Evolutionary conservation across 2,888 invertebrate species (phyloP).

Genomic region (Hirtodrosophila histrioides): DNA sequence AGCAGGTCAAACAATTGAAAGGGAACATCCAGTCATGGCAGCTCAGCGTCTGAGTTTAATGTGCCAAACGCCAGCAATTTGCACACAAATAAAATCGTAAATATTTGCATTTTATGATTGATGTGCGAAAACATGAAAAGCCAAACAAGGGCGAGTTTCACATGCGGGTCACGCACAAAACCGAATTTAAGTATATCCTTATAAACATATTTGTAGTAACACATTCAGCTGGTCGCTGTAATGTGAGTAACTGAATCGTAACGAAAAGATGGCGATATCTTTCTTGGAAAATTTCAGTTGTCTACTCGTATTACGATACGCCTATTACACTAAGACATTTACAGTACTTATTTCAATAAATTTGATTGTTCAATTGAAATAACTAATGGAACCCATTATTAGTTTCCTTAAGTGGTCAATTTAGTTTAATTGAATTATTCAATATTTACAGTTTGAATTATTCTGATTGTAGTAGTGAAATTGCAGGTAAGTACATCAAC

Average conservation of each 20-base stretch:
- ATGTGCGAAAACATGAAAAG: slow-evolving; percentile 59
- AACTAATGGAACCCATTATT: background rate
- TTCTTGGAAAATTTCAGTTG: too few species aligned
- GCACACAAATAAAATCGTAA: slow-evolving; percentile 71
- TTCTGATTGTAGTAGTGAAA: too few species aligned
- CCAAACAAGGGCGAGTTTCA: slow-evolving; percentile 38
- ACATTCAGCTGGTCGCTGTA: slow-evolving; percentile 10
- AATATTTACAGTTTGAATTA: too few species aligned
- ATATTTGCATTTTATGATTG: slow-evolving; percentile 82
- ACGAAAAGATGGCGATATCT: background rate
- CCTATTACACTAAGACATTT: too few species aligned
- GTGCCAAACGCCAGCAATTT: slow-evolving; percentile 53
- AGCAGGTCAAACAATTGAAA: background rate
- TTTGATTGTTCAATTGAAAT: background rate
- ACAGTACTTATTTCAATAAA: slow-evolving; percentile 9
- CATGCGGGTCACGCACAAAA: slow-evolving; percentile 58
- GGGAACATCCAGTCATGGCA: slow-evolving; percentile 2
- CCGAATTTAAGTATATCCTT: slow-evolving; percentile 21
- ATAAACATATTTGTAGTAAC: slow-evolving; percentile 15
- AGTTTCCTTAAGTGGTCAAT: background rate
- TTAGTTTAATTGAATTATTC: background rate
- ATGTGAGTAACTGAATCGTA: background rate
- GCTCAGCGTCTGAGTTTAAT: slow-evolving; percentile 35
- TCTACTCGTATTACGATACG: too few species aligned
- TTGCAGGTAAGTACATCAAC: background rate